Percentiles rank a stretch among this genome's conserved stretches.
Conservation (phyloP, 35 echinoderm and acorn worm species). For the Hemicentrotus pulcherrimus region DNA sequence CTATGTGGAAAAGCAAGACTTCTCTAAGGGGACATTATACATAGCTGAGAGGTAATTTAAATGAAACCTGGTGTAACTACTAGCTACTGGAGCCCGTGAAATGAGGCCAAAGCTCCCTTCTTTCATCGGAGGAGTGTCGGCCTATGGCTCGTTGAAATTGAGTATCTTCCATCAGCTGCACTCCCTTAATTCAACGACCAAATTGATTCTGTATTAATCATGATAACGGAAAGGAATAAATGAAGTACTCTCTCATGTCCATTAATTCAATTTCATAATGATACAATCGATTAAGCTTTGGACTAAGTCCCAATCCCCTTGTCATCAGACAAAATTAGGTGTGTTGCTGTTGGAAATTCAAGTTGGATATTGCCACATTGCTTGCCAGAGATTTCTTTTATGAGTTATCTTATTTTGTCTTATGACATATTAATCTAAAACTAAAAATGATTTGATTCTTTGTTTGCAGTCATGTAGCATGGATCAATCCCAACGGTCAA, state of each 20-base stretch:
- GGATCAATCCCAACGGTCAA: conserved; percentile 69
- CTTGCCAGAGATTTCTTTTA: neutral
- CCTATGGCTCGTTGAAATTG: neutral
- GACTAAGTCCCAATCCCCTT: neutral
- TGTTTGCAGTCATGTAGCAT: conserved; percentile 69
- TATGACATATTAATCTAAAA: neutral
- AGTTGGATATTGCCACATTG: neutral
- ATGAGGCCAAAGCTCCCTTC: neutral
- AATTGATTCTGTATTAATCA: neutral
- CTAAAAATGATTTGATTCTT: neutral
- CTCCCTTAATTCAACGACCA: neutral
- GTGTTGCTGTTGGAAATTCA: no score
- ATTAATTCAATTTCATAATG: neutral
- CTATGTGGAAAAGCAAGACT: conserved; percentile 52
- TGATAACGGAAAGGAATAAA: neutral
- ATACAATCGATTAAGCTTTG: neutral
- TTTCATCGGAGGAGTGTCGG: neutral
- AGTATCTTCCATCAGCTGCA: neutral
- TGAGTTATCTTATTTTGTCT: neutral
- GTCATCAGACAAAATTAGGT: neutral
- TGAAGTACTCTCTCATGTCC: neutral
- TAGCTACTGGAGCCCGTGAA: neutral
- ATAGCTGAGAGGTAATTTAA: conserved; percentile 56
- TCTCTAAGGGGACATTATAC: conserved; percentile 48
- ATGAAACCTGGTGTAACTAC: neutral